These are phyloP conservation scores for Myotis daubentonii DNA, from an alignment of 2,797 vertebrate species.

Conservation along the genomic window DNA sequence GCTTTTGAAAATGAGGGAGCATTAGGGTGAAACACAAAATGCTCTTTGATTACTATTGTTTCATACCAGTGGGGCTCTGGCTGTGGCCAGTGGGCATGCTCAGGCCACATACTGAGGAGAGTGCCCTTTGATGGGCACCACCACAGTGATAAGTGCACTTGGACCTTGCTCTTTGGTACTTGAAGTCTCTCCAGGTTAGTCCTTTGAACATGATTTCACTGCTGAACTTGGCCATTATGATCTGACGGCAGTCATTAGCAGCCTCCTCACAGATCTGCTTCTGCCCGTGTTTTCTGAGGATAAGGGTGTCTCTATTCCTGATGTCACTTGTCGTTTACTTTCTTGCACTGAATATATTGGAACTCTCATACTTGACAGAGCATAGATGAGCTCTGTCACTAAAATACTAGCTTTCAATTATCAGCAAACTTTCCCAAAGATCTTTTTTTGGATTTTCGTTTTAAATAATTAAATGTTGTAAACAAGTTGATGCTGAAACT, in stretches of 20 bases:
- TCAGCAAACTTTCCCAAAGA: not conserved
- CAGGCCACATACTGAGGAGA: not conserved
- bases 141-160: not conserved
- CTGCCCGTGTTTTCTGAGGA: not conserved
- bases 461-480: not conserved
- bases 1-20: slow-evolving; percentile 19
- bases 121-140: slow-evolving; percentile 16
- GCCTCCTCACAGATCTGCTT: slow-evolving; percentile 3
- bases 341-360: not conserved
- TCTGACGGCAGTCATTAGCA: slow-evolving; percentile 8
- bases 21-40: slow-evolving; percentile 20
- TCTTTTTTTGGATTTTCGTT: not conserved
- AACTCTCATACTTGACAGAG: not conserved
- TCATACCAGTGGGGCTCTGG: not conserved
- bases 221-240: slow-evolving; percentile 11
- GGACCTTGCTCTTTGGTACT: not conserved
- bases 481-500: not conserved
- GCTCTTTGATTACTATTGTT: slow-evolving; percentile 30
- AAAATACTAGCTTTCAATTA: not conserved
- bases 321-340: slow-evolving; percentile 7
- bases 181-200: slow-evolving; percentile 35
- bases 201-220: slow-evolving; percentile 30
- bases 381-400: not conserved
- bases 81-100: not conserved
- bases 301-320: not conserved